Evolutionary conservation across 2,797 vertebrate species (phyloP), one percentile per base, ranked within the genome.

Genomic region (Crenichthys baileyi): DNA sequence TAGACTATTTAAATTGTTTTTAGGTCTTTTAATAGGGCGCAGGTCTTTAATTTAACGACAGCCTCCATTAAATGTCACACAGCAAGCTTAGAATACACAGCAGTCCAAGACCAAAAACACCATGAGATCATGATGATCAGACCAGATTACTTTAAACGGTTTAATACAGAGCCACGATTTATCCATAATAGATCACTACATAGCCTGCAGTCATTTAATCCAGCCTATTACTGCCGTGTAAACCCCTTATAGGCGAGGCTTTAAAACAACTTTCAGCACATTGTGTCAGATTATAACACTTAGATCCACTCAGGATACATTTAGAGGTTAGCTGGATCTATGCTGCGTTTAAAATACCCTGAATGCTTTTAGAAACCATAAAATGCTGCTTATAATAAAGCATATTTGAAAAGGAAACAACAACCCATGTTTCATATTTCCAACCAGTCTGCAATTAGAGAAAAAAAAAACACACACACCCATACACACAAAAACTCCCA

Each of bases 191-290:
- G 77, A 91, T 90, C 79, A 84, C 60, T 75, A 70, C 50, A 88
- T 79, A 88, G 87, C 86, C 87, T 86, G 85, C 75, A 91, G 90
- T 65, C 86, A 91, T 91, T 76, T 88, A 86, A 76, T 82, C 82
- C 58, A 18, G 73, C 39, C 56, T 58, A 58, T 75, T 85, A 83
- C 77, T 79, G 86, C 71, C 76, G 63, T 75, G 46, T 77, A 83
- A 85, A 79, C 75, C 75, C 73, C 71, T 82, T 65, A 79, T 24
- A 85, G 58, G 77, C 83, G 85, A 85, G 56, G 78, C 81, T 88
- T 74, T 78, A 75, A 85, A 70, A 68, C 77, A 65, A 65, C 78
- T 87, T 78, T 77, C 75, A 87, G 75, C 71, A 55, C 58, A 75
- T 79, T 82, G 83, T 89, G 84, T 79, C 77, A 73, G 65, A 83